A percentile compares a stretch with the other conserved stretches of the same genome.
Evolutionary conservation across 1,140 invertebrate genomes (phyloP).

Genomic region (Leptoteleia sp.): DNA sequence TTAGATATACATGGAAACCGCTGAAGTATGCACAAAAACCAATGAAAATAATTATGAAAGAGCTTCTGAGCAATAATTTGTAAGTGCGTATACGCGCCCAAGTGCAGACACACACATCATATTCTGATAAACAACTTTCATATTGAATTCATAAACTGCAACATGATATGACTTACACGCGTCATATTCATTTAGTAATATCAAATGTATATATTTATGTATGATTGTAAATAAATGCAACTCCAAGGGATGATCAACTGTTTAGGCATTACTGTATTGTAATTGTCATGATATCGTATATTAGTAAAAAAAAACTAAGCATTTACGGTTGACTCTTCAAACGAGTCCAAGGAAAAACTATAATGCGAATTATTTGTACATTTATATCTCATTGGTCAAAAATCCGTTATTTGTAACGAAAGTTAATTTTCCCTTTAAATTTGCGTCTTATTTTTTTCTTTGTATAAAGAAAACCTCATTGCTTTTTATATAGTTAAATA

Average conservation of each 20-base stretch:
- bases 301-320: slow-evolving; percentile 35
- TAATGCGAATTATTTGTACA: slow-evolving; percentile 31
- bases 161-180: slow-evolving; percentile 41
- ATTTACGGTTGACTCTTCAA: slow-evolving; percentile 40
- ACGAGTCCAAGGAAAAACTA: slow-evolving; percentile 33
- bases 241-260: slow-evolving; percentile 29
- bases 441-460: too few relatives aligned
- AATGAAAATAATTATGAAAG: slow-evolving; percentile 46
- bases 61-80: slow-evolving; percentile 60
- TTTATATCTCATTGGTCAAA: slow-evolving; percentile 28
- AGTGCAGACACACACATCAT: slow-evolving; percentile 18
- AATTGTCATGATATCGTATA: slow-evolving; percentile 41
- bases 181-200: slow-evolving; percentile 50
- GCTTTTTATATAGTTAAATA: too few relatives aligned
- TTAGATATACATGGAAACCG: slow-evolving; percentile 51
- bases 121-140: slow-evolving; percentile 46
- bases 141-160: slow-evolving; percentile 44
- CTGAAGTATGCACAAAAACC: slow-evolving; percentile 60
- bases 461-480: too few relatives aligned
- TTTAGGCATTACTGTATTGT: slow-evolving; percentile 47
- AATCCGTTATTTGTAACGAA: slow-evolving; percentile 26
- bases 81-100: slow-evolving; percentile 19
- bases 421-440: slow-evolving; percentile 4
- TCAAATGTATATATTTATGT: slow-evolving; percentile 42
- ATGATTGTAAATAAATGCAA: slow-evolving; percentile 56